phyloP scores from a whole-genome alignment of 2,797 vertebrate species.

The Macrochelys suwanniensis region DNA sequence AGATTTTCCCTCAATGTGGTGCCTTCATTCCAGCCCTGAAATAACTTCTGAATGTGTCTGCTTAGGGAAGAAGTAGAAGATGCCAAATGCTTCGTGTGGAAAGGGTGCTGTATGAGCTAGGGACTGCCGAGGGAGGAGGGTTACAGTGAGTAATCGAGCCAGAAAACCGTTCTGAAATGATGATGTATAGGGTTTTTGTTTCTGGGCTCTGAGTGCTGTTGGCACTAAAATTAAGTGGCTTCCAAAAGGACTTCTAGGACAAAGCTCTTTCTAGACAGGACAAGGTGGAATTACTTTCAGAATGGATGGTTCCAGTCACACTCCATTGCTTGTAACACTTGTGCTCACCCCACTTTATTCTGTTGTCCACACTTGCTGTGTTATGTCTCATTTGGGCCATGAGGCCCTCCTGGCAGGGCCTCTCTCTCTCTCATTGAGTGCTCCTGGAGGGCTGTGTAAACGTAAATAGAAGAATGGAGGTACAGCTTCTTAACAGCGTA shows the following conservation, averaged over 20 bases:
- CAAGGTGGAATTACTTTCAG: background rate
- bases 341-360: background rate
- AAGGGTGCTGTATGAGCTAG: background rate
- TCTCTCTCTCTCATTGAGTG: rapidly evolving
- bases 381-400: rapidly evolving
- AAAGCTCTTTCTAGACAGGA: background rate
- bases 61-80: constrained; percentile 46
- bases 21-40: constrained; percentile 46
- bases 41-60: constrained; percentile 1
- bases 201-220: constrained; percentile 45
- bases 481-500: background rate
- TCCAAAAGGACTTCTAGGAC: constrained; percentile 34
- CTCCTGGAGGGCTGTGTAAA: background rate
- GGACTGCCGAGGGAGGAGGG: constrained; percentile 6
- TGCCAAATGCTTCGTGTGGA: background rate
- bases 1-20: constrained; percentile 41
- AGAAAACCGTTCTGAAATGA: constrained; percentile 20
- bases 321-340: background rate
- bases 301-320: rapidly evolving
- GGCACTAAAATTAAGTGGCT: constrained; percentile 55
- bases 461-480: rapidly evolving
- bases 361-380: background rate
- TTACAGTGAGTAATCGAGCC: constrained; percentile 22
- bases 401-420: background rate
- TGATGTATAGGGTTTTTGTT: constrained; percentile 53